Conservation (phyloP, 2,113 vertebrate species). For the Sardina pilchardus region DNA sequence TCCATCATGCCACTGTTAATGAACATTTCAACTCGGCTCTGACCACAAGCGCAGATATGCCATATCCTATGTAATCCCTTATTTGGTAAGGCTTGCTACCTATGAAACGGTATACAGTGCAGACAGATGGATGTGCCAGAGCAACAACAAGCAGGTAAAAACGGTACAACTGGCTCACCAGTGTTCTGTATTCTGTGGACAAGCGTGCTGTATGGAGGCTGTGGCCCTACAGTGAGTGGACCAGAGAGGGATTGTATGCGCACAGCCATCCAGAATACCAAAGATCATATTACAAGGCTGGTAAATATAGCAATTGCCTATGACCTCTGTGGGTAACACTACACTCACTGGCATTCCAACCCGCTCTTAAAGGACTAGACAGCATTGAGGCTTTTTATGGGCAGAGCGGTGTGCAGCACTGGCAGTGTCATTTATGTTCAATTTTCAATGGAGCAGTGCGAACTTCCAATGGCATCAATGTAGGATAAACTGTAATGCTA, state of each 20-base stretch:
- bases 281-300: slow-evolving; percentile 74
- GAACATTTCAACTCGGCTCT: background rate
- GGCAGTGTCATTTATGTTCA: background rate
- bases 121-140: background rate
- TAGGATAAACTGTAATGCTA: background rate
- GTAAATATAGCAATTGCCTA: slow-evolving; percentile 79
- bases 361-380: slow-evolving; percentile 64
- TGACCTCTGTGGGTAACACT: slow-evolving; percentile 73
- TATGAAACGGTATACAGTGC: background rate
- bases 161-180: slow-evolving; percentile 58
- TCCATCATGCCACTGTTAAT: background rate
- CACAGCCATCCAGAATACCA: slow-evolving; percentile 70
- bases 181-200: slow-evolving; percentile 55
- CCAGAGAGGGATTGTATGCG: slow-evolving; percentile 60
- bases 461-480: background rate
- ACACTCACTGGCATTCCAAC: slow-evolving; percentile 68
- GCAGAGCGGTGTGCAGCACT: slow-evolving; percentile 26
- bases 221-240: slow-evolving; percentile 61
- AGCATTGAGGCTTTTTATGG: slow-evolving; percentile 53
- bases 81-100: background rate
- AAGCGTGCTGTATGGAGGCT: slow-evolving; percentile 56
- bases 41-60: background rate
- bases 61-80: background rate
- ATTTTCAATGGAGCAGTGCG: slow-evolving; percentile 4
- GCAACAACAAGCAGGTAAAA: background rate